Base-by-base conservation (phyloP, 2,113 vertebrate genomes). In the Bucco capensis region DNA sequence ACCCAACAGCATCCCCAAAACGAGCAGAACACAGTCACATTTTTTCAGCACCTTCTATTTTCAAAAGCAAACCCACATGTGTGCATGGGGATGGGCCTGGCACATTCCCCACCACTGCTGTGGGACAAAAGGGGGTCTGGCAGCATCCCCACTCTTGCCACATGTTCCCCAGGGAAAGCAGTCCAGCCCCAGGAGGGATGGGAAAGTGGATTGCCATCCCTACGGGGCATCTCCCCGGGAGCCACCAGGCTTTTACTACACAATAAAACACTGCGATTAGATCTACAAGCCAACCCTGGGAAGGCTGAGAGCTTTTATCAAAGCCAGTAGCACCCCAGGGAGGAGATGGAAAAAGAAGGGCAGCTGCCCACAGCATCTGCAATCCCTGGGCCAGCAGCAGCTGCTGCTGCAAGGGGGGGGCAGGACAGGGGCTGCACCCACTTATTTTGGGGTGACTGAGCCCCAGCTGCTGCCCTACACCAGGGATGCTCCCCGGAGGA, bases 241-340 rank as follows among this genome's bases (percentile, higher is more conserved):
- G 75, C 79, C 90, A 10, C 46, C 5, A 0, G 88, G 79, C 79
- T 93, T 71, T 70, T 50, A 76, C 83, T 30, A 33, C 80, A 51
- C 83, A 71, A 66, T 73, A 77, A 88, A 93, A 42, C 76, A 35
- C 15, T 2, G 54, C 19, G 21, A 93, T 86, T 70, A 76, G 42
- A 80, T 93, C 92, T 72, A 70, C 79, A 53, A 69, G 80, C 46
- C 75, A 46, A 17, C 24, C 79, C 86, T 37, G 2, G 86, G 62
- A 56, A 83, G 85, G 83, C 91, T 62, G 49, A 85, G 86, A 82
- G 89, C 64, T 61, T 91, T 91, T 82, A 91, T 88, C 80, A 86
- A 67, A 92, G 77, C 71, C 82, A 47, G 94, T 67, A 73, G 93
- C 73, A 84, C 72, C 81, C 83, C 69, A 16, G 86, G 92, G 88